phyloP scores from a whole-genome alignment of 2,113 vertebrate species.

The Nematolebias whitei region DNA sequence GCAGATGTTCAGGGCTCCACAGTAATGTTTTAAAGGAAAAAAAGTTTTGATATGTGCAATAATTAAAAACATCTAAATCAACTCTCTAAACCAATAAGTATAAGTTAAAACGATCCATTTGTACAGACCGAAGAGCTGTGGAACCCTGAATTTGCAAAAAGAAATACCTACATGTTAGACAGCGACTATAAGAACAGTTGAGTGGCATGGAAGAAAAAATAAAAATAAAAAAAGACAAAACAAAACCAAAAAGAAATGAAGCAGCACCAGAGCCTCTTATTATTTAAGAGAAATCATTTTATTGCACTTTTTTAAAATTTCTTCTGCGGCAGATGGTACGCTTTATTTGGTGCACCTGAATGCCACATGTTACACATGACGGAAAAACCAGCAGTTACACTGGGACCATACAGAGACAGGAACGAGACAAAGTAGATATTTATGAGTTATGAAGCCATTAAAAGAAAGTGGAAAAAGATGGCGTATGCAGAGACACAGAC shows the following conservation, averaged over 20 bases:
- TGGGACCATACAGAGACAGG: conserved; percentile 44
- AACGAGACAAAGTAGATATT: conserved; percentile 55
- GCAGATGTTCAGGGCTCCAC: conserved; percentile 44
- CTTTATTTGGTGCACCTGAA: conserved; percentile 50
- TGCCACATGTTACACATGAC: conserved; percentile 53
- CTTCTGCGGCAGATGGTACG: conserved; percentile 57
- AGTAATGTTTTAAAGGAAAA: background rate
- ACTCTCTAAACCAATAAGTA: background rate
- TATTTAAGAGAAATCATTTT: conserved; percentile 66
- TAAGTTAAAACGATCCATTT: background rate
- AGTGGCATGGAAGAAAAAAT: conserved; percentile 47
- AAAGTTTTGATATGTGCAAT: background rate
- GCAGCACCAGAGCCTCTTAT: conserved; percentile 57
- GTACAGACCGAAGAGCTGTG: conserved; percentile 15
- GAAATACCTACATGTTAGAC: conserved; percentile 55
- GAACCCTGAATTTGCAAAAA: conserved; percentile 37
- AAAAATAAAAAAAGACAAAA: conserved; percentile 29
- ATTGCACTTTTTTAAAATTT: conserved; percentile 69
- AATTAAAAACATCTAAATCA: background rate
- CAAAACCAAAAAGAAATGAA: conserved; percentile 65
- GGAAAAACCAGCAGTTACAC: conserved; percentile 26
- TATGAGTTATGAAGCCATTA: conserved; percentile 54
- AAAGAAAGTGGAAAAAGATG: conserved; percentile 24
- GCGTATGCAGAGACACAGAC: conserved; percentile 12
- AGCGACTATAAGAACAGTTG: conserved; percentile 41